Base-by-base conservation (phyloP, 2,888 invertebrate genomes). In the Netelia fuscicornis region DNA sequence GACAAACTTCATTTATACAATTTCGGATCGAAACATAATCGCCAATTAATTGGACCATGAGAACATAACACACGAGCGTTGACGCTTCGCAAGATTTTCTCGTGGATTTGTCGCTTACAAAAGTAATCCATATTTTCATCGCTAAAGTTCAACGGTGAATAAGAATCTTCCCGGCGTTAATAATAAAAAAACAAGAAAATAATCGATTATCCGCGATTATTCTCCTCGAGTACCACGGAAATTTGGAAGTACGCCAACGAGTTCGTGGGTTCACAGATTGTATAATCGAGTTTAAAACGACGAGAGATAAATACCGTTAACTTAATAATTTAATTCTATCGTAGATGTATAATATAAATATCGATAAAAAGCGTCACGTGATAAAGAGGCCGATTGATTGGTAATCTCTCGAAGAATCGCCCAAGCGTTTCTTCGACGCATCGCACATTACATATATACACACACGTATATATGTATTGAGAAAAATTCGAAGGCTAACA, bases 211-310 rank as follows among this genome's bases (percentile, higher is more conserved):
- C 6, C 37, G 6, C 37, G 37, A 37, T 37, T 37, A 37, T 37
- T 48, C 3, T 48, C 1, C 10, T 11, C 1, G 13, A 13, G 11
- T 48, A 17, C 20, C 17, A 17, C 37, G 52, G 48, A 62, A 64
- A 70, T 44, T 62, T 62, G 72, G 68, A 37, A 78, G 20, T 9
- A 60, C 20, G 3, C 65, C 23, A 58, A 72, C 71, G 71, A 65
- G 75, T 80, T 70, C 84, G 71, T 80, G 80, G 58, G 76, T 56
- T 52, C 48, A n/a, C 20, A 58, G 52, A 75, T 52, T 54, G 2
- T 65, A 23, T 17, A 64, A 10, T 71, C 64, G 75, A 23, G 48
- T 23, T 25, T 20, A 10, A 30, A 20, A 60, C 23, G 37, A 17
- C 9, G 48, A 60, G 20, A n/a, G 13, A 48, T 37, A 67, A 6